Conservation (phyloP, 2,113 vertebrate genomes). For the Tursiops truncatus region DNA sequence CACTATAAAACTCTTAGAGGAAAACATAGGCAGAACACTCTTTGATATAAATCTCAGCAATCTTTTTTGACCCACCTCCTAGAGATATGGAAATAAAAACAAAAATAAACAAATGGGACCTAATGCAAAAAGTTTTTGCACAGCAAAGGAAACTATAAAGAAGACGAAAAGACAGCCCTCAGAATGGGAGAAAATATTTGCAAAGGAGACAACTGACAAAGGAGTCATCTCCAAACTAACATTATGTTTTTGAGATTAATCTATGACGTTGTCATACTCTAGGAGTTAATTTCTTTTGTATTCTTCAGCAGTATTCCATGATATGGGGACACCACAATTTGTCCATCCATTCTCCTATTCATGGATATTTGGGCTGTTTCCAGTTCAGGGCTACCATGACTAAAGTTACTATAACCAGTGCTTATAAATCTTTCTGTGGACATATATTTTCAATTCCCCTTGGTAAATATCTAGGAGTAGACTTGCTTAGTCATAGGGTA, state of each 20-base stretch:
- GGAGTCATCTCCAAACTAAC: not conserved
- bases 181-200: too few species aligned
- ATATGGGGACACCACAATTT: too few species aligned
- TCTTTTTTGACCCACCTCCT: too few species aligned
- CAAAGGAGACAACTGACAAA: too few species aligned
- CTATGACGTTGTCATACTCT: not conserved
- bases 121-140: too few species aligned
- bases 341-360: not conserved
- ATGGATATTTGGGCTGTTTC: not conserved
- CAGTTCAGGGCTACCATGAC: not conserved
- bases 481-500: not conserved
- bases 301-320: not conserved
- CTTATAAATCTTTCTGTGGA: not conserved
- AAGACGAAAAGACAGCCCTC: too few species aligned
- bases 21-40: too few species aligned
- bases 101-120: too few species aligned
- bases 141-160: too few species aligned
- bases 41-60: too few species aligned
- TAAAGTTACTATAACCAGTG: not conserved
- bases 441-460: not conserved
- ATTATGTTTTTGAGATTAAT: not conserved
- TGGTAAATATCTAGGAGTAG: not conserved
- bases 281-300: not conserved
- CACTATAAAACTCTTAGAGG: too few species aligned
- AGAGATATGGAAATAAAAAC: too few species aligned